Evolutionary conservation across 2,113 vertebrate genomes (phyloP), one percentile per base, ranked within the genome.

Genomic region (Micronisus gabar): DNA sequence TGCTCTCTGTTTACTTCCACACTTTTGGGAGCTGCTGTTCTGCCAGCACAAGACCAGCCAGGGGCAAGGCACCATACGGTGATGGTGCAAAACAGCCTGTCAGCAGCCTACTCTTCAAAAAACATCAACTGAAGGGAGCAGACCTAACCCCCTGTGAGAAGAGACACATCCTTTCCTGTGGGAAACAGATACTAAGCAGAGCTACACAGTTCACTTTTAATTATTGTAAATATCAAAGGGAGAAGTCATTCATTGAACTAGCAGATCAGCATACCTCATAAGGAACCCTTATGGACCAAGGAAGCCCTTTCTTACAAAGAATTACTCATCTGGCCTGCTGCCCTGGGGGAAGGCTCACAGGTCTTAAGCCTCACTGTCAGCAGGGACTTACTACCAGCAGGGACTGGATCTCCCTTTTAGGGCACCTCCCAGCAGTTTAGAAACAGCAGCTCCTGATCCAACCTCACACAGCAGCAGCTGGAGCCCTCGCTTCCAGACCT

Each of bases 141-240:
- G 71, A 30, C 7, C 38, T 48, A 15, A 16, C 26, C 18, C 47
- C 26, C 18, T 2, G 1, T 10, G 38, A 52, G 59, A 10, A 29
- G 16, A 73, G 40, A 43, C 30, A 8, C 14, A 17, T 21, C 68
- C 50, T 38, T 70, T 55, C 62, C 32, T 34, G 7, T 6, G 15
- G 67, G 41, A 76, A 78, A 27, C 16, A 18, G 63, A 62, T 3
- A 36, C 10, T 7, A 13, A 36, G 59, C 43, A 93, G 66, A 68
- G 43, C 74, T 55, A 7, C 1, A 1, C 7, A 0, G 15, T 30
- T 36, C 0, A 2, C 61, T 72, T 76, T 56, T 21, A 30, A 43
- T 61, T 26, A 11, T 6, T 36, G 48, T 15, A 72, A 6, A 3
- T 34, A 67, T 16, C 78, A 70, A 52, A 68, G 75, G 67, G 32